phyloP scores from a whole-genome alignment of 2,888 invertebrate species.

The Diarsia brunnea region DNA sequence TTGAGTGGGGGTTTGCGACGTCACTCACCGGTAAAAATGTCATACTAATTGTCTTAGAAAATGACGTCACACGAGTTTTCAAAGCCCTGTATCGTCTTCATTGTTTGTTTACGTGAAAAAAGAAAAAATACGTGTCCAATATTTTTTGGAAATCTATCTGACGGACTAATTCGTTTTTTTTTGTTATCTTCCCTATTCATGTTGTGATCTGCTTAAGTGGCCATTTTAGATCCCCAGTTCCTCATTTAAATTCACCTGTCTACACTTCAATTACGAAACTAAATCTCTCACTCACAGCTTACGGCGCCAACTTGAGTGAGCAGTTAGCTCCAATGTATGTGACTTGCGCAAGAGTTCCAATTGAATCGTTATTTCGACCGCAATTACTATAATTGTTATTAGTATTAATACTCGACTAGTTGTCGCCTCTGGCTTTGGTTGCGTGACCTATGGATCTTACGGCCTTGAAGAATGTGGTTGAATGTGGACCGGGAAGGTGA shows the following conservation, averaged over 20 bases:
- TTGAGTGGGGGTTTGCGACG: too few species aligned
- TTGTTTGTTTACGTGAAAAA: too few species aligned
- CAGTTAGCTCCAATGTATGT: constrained; percentile 41
- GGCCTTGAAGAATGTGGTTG: constrained; percentile 30
- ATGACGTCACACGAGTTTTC: too few species aligned
- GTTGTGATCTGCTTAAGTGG: too few species aligned
- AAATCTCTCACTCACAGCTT: constrained; percentile 28
- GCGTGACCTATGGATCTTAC: constrained; percentile 49
- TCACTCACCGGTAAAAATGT: too few species aligned
- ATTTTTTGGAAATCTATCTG: too few species aligned
- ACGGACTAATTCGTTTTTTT: too few species aligned
- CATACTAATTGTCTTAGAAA: too few species aligned
- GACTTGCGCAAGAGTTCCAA: constrained; percentile 58
- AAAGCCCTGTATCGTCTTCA: too few species aligned
- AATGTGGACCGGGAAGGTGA: not conserved
- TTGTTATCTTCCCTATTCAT: too few species aligned
- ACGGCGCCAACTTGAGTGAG: constrained; percentile 37
- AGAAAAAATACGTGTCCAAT: too few species aligned
- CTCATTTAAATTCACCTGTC: constrained; percentile 33
- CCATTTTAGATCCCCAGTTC: not conserved
- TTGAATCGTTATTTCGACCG: constrained; percentile 61
- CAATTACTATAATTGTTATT: constrained; percentile 67
- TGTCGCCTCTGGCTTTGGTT: constrained; percentile 58
- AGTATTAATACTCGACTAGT: constrained; percentile 53
- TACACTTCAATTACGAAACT: constrained; percentile 42